phyloP scores from a whole-genome alignment of 2,113 vertebrate species.

The Vulpes lagopus region DNA sequence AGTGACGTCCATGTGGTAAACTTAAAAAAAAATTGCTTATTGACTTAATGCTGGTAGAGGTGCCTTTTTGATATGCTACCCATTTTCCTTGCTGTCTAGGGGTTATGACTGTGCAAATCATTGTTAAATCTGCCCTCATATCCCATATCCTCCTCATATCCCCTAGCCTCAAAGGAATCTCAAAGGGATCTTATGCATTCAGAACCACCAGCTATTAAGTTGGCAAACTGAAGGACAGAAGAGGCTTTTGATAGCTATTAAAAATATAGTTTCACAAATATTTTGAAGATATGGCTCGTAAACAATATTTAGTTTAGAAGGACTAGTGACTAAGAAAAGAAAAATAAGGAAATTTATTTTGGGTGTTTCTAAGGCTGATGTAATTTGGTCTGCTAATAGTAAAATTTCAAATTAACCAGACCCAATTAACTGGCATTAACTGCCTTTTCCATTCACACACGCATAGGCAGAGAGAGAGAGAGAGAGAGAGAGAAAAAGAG shows the following conservation, averaged over 20 bases:
- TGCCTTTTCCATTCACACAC: background rate
- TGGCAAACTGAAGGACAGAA: constrained; percentile 43
- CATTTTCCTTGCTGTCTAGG: background rate
- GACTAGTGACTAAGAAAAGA: background rate
- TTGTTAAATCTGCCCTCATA: background rate
- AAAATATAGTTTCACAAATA: background rate
- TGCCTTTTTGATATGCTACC: background rate
- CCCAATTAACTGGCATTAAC: constrained; percentile 35
- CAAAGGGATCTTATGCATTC: background rate
- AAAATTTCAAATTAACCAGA: constrained; percentile 53
- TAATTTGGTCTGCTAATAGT: constrained; percentile 39
- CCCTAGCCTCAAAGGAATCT: background rate
- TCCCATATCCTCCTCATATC: background rate
- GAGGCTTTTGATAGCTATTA: background rate
- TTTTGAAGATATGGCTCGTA: background rate
- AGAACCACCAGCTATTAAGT: background rate
- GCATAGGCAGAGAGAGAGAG: too few species aligned
- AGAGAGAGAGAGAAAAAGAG: too few species aligned
- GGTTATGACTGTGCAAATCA: background rate
- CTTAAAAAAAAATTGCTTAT: background rate
- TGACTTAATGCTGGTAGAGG: background rate
- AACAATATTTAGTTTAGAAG: constrained; percentile 23
- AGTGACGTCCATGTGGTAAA: background rate
- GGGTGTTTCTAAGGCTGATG: constrained; percentile 35
- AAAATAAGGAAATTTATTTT: constrained; percentile 42